These are phyloP conservation scores for Tangara arthus DNA, from an alignment of 2,797 vertebrate genomes.

Conservation along the genomic window DNA sequence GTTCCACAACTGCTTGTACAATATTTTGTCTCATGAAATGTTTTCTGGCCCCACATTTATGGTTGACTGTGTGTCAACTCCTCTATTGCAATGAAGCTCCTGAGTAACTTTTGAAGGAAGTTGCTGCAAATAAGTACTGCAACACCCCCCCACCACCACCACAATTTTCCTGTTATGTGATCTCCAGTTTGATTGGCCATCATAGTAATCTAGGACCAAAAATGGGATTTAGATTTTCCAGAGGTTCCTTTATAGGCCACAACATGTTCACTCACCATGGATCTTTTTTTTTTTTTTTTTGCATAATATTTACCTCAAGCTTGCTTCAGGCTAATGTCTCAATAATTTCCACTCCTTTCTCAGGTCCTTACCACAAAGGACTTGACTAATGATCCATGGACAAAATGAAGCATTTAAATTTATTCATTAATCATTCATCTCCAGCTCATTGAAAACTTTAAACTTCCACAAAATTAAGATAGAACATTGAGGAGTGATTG, in stretches of 20 bases:
- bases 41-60: neutral
- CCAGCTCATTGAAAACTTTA: slow-evolving; percentile 99
- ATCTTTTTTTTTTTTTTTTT: slow-evolving; percentile 77
- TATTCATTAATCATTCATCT: slow-evolving; percentile 99
- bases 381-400: slow-evolving; percentile 99
- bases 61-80: neutral
- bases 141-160: neutral
- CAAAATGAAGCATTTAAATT: slow-evolving; percentile 99
- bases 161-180: neutral
- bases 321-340: slow-evolving; percentile 99
- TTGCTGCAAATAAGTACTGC: slow-evolving; percentile 34
- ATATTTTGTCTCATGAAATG: neutral
- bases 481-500: slow-evolving; percentile 99
- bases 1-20: neutral
- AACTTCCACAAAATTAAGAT: slow-evolving; percentile 99
- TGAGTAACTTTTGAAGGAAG: slow-evolving; percentile 25
- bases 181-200: neutral
- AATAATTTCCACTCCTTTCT: slow-evolving; percentile 99
- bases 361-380: slow-evolving; percentile 99
- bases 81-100: slow-evolving; percentile 21
- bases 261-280: slow-evolving; percentile 80
- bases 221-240: slow-evolving; percentile 69
- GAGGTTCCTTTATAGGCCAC: slow-evolving; percentile 78
- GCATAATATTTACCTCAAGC: slow-evolving; percentile 99
- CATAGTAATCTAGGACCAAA: neutral